phyloP scores from a whole-genome alignment of 2,888 invertebrate species.

The Podabrus alpinus region DNA sequence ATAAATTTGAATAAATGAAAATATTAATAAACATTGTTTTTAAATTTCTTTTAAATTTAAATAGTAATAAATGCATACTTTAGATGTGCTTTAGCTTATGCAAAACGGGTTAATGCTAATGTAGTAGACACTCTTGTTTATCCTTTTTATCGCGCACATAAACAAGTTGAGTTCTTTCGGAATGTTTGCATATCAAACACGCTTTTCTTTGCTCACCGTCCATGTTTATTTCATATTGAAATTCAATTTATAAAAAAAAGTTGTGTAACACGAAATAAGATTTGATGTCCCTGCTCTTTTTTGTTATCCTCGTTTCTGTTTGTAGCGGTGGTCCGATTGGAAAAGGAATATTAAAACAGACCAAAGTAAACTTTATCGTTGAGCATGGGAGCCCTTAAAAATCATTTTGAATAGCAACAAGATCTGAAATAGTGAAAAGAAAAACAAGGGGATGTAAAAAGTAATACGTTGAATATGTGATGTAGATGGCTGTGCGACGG shows the following conservation, averaged over 20 bases:
- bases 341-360: slow-evolving; percentile 46
- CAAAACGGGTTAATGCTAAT: slow-evolving; percentile 31
- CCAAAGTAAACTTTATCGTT: slow-evolving; percentile 43
- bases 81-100: slow-evolving; percentile 29
- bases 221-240: slow-evolving; percentile 36
- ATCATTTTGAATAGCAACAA: slow-evolving; percentile 43
- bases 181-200: slow-evolving; percentile 37
- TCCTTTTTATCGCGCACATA: slow-evolving; percentile 36
- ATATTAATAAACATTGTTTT: slow-evolving; percentile 14
- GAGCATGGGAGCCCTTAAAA: slow-evolving; percentile 30
- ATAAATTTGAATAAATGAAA: slow-evolving; percentile 10
- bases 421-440: slow-evolving; percentile 51
- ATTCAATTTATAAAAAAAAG: slow-evolving; percentile 39
- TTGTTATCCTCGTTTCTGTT: slow-evolving; percentile 33
- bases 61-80: slow-evolving; percentile 30
- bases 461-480: slow-evolving; percentile 59
- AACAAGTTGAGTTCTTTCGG: slow-evolving; percentile 30
- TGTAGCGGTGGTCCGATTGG: slow-evolving; percentile 35
- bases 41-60: slow-evolving; percentile 22
- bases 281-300: slow-evolving; percentile 34
- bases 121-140: slow-evolving; percentile 34
- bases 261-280: slow-evolving; percentile 39
- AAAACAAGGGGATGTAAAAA: slow-evolving; percentile 54
- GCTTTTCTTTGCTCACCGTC: slow-evolving; percentile 30
- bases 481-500: slow-evolving; percentile 50